Evolutionary conservation across 2,888 invertebrate genomes (phyloP), one percentile per base, ranked within the genome.

Genomic region (Petrolisthes cinctipes): DNA sequence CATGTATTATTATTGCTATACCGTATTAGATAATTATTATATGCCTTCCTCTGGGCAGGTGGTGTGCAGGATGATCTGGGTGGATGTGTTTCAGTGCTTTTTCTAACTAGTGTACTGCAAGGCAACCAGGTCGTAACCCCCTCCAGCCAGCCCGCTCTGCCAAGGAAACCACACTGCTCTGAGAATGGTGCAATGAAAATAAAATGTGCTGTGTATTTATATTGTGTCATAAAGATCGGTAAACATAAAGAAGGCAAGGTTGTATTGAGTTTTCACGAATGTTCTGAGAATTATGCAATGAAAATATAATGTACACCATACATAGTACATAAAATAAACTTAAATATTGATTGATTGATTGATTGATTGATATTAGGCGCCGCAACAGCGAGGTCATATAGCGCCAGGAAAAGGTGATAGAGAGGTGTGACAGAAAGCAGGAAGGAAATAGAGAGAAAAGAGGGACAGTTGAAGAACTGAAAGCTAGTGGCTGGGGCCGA

Each of bases 101-200:
- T 71, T 17, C 61, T 81, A 82, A 20, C 82, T 82, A 68, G 82
- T 82, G 68, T 82, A 82, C 68, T 82, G 82, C n/a, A 82, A 23
- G 51, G 82, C 53, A n/a, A 68, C 53, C n/a, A 82, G 66, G 51
- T 82, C 82, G 37, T 82, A 82, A 6, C 68, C 53, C 17, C 82
- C 82, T n/a, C 37, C 51, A 37, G 68, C 37, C n/a, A 82, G 68
- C 51, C 82, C 82, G 20, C 82, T 68, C 82, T 82, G 68, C 56
- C 56, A 53, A 79, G n/a, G 37, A 37, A 37, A 37, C 37, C 5
- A 51, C 4, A 3, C 14, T 37, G 6, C 37, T 7, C 5, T 4
- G 78, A 78, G 17, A 20, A 53, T 51, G 9, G 4, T 20, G 51
- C 37, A 5, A 9, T 51, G 37, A 17, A 51, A 17, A 37, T 17